Conservation (phyloP, 2,113 vertebrate species). For the Neotoma lepida region DNA sequence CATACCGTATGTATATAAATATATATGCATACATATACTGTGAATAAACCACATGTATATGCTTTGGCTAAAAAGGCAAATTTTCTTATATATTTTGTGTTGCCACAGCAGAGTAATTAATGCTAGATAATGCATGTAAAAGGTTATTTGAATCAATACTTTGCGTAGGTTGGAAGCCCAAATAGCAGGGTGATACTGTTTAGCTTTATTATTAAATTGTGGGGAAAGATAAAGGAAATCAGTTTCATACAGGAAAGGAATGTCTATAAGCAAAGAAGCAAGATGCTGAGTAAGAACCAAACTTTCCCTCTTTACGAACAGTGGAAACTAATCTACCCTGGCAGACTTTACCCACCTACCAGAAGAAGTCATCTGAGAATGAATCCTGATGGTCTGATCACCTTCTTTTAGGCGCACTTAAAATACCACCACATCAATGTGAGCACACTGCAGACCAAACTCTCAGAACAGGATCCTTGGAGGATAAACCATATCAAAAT, state of each 20-base stretch:
- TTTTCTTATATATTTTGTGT: background rate
- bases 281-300: background rate
- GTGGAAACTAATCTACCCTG: background rate
- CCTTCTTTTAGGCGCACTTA: background rate
- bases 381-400: background rate
- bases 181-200: background rate
- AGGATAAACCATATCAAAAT: background rate
- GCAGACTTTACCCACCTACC: background rate
- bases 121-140: background rate
- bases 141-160: background rate
- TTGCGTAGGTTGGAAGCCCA: background rate
- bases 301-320: background rate
- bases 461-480: background rate
- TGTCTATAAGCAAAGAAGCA: background rate
- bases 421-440: background rate
- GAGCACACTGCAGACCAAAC: background rate
- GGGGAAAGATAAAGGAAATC: background rate
- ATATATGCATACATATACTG: background rate
- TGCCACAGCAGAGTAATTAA: background rate
- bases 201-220: background rate
- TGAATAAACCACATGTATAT: background rate
- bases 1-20: background rate
- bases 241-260: background rate
- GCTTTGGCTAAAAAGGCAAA: background rate
- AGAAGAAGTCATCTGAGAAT: background rate